These are phyloP conservation scores for Thunnus maccoyii DNA, from an alignment of 2,113 vertebrate species.

Conservation along the genomic window DNA sequence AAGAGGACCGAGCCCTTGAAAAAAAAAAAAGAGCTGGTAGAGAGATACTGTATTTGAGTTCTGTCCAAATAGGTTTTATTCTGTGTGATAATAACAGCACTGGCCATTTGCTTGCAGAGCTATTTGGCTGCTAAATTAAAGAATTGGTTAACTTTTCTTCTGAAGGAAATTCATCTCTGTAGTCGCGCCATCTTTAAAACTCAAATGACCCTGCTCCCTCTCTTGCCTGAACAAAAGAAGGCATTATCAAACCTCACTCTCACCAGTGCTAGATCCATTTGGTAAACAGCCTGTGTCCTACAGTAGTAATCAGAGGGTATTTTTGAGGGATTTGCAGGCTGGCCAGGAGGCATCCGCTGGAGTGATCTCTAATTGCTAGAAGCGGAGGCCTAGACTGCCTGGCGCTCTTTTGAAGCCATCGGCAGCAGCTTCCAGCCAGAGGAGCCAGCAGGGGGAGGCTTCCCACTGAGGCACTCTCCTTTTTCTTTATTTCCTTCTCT, in stretches of 20 bases:
- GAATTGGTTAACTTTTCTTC: slow-evolving; percentile 53
- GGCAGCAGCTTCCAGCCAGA: slow-evolving; percentile 77
- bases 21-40: slow-evolving; percentile 36
- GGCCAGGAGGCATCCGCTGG: slow-evolving; percentile 84
- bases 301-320: slow-evolving; percentile 85
- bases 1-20: slow-evolving; percentile 38
- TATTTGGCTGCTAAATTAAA: slow-evolving; percentile 61
- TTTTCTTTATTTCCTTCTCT: slow-evolving; percentile 71
- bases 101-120: slow-evolving; percentile 26
- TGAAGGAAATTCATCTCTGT: slow-evolving; percentile 56
- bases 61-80: slow-evolving; percentile 50
- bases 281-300: slow-evolving; percentile 85
- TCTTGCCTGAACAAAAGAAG: slow-evolving; percentile 76
- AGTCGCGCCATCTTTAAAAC: slow-evolving; percentile 73
- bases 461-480: slow-evolving; percentile 80
- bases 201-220: slow-evolving; percentile 67
- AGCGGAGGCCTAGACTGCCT: slow-evolving; percentile 82
- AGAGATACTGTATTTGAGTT: slow-evolving; percentile 40
- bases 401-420: slow-evolving; percentile 84
- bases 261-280: slow-evolving; percentile 80
- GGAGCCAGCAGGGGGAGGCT: slow-evolving; percentile 80
- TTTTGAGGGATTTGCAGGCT: slow-evolving; percentile 84
- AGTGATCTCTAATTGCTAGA: slow-evolving; percentile 86
- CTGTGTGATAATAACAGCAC: slow-evolving; percentile 12
- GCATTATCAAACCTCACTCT: slow-evolving; percentile 80